Percentiles rank a stretch among this genome's conserved stretches.
These are phyloP conservation scores for Horisme vitalbata DNA, from an alignment of 2,888 invertebrate species.

Conservation along the genomic window DNA sequence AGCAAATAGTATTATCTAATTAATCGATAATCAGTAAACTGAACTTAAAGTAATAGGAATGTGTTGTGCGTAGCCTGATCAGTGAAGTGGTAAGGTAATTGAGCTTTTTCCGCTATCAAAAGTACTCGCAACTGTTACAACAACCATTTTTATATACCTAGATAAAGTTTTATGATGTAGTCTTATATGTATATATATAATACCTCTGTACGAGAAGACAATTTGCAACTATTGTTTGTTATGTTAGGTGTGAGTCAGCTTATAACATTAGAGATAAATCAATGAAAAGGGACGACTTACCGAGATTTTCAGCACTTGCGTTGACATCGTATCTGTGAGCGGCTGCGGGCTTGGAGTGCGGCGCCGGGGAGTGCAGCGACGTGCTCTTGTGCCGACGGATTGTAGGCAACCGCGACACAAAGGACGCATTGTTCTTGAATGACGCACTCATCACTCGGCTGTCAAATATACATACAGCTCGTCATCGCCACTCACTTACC, in stretches of 20 bases:
- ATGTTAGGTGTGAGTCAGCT: conserved; percentile 26
- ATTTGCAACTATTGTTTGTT: conserved; percentile 22
- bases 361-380: conserved; percentile 89
- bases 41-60: conserved; percentile 6
- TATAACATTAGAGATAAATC: conserved; percentile 12
- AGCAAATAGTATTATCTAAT: conserved; percentile 1
- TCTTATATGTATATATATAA: conserved; percentile 5
- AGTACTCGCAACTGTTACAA: conserved; percentile 6
- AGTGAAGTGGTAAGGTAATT: conserved; percentile 24
- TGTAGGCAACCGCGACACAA: conserved; percentile 94
- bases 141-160: conserved; percentile 14
- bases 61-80: conserved; percentile 26
- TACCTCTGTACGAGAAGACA: too few species aligned
- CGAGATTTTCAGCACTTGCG: conserved; percentile 89
- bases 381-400: conserved; percentile 92
- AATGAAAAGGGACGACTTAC: conserved; percentile 64
- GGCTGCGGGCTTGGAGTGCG: conserved; percentile 84
- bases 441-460: conserved; percentile 89
- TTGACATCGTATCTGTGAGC: conserved; percentile 88
- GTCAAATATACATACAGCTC: conserved; percentile 56
- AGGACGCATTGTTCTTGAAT: conserved; percentile 96
- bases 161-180: conserved; percentile 17
- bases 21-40: conserved; percentile 5
- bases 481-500: conserved; percentile 30
- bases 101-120: conserved; percentile 17